These are phyloP conservation scores for Poecile montanus DNA, from an alignment of 2,797 vertebrate species.

Conservation along the genomic window DNA sequence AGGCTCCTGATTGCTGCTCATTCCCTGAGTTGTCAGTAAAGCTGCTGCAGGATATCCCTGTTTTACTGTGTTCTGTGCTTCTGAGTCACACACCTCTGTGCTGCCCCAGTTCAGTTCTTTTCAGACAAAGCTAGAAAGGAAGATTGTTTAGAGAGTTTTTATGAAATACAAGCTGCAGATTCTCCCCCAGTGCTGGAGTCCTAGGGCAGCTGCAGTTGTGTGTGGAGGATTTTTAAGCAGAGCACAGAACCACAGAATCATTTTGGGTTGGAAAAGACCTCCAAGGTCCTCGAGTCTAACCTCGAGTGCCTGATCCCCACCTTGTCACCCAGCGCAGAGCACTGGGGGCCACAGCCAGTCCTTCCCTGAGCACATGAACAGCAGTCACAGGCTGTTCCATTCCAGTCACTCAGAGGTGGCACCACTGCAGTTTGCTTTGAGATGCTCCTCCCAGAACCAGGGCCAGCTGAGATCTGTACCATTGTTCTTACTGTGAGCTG, in stretches of 20 bases:
- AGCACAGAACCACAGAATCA: background rate
- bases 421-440: background rate
- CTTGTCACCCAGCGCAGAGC: background rate
- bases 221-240: background rate
- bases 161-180: background rate
- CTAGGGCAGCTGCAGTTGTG: background rate
- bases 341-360: background rate
- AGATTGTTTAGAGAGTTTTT: background rate
- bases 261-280: background rate
- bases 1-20: background rate
- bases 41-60: background rate
- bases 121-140: background rate
- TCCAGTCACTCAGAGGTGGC: background rate
- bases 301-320: background rate
- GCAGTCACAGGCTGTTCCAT: background rate
- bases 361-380: background rate
- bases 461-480: background rate
- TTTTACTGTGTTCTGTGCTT: background rate
- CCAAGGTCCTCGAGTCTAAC: fast-evolving
- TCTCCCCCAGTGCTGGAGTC: background rate
- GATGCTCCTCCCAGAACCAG: background rate
- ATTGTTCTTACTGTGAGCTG: background rate
- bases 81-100: background rate
- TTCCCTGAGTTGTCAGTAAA: background rate
- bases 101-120: background rate